Evolutionary conservation across 2,113 vertebrate species (phyloP), one percentile per base, ranked within the genome.

Genomic region (Plectropomus leopardus): DNA sequence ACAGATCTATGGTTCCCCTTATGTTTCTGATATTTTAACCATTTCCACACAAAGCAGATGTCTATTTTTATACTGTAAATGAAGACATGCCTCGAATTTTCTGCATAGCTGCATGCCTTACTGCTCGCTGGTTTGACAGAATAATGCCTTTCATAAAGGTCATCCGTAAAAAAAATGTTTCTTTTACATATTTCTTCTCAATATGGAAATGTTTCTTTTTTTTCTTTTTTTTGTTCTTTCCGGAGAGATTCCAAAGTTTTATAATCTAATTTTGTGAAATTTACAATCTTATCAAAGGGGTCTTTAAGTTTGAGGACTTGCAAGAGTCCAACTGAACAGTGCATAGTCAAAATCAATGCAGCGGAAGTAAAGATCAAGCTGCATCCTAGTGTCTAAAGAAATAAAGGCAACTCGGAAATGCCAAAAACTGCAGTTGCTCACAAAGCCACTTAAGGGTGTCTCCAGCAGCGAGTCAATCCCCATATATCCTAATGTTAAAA

Each of bases 1-100:
- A 78, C 55, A 64, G 51, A 82, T 77, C 67, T 48, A 36, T 48
- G 21, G 7, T 23, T 81, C 50, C 63, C 23, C 48, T 69, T 48
- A 21, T 44, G 26, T 78, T 50, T 54, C 21, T 65, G 24, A 67
- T 64, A 80, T 70, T 63, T 58, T 51, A 58, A 66, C 50, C n/a
- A 63, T 71, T 76, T 82, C 34, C 21, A 66, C 28, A 59, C 23
- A 42, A 36, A 1, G 6, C 34, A 59, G 24, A 67, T 72, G 50
- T 42, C 17, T 51, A 34, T 75, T 50, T 81, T 65, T 48, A 63
- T 34, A 50, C 24, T 50, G 36, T 11, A 48, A 63, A 76, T 32
- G 47, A 15, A 64, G 17, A 59, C 34, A 13, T 67, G 34, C n/a
- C 26, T 72, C 9, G 26, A 61, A 40, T 8, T 30, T 71, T 28